Evolutionary conservation across 2,797 vertebrate genomes (phyloP).

Genomic region (Chaetophractus vellerosus): DNA sequence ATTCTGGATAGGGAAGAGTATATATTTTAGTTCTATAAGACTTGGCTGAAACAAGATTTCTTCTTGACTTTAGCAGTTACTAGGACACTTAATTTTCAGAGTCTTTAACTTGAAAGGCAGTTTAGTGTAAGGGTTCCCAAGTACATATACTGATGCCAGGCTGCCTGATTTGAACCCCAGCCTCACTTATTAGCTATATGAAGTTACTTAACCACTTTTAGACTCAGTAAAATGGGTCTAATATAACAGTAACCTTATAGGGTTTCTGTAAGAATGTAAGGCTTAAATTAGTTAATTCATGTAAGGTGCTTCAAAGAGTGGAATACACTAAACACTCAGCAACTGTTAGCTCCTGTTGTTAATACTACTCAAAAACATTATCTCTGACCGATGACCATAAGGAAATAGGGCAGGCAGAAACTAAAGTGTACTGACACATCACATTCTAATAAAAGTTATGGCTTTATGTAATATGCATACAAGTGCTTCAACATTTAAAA

Average conservation of each 20-base stretch:
- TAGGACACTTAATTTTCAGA: slow-evolving; percentile 75
- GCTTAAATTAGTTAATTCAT: slow-evolving; percentile 42
- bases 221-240: slow-evolving; percentile 34
- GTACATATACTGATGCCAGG: background rate
- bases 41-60: slow-evolving; percentile 71
- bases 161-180: slow-evolving; percentile 13
- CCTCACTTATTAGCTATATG: slow-evolving; percentile 23
- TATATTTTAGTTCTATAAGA: slow-evolving; percentile 71
- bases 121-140: slow-evolving; percentile 71
- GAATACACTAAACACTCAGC: background rate
- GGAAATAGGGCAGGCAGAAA: slow-evolving; percentile 9
- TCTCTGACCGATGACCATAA: slow-evolving; percentile 1
- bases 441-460: slow-evolving; percentile 13
- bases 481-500: slow-evolving; percentile 42
- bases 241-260: background rate
- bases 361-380: background rate
- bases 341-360: background rate
- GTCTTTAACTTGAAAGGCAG: slow-evolving; percentile 61
- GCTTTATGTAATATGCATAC: background rate
- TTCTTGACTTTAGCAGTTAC: slow-evolving; percentile 73
- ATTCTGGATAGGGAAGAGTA: slow-evolving; percentile 64
- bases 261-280: background rate
- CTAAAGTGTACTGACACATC: background rate
- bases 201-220: slow-evolving; percentile 60
- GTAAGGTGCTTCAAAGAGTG: slow-evolving; percentile 6